phyloP scores from a whole-genome alignment of 2,888 invertebrate species.

The Stenodema calcarata region DNA sequence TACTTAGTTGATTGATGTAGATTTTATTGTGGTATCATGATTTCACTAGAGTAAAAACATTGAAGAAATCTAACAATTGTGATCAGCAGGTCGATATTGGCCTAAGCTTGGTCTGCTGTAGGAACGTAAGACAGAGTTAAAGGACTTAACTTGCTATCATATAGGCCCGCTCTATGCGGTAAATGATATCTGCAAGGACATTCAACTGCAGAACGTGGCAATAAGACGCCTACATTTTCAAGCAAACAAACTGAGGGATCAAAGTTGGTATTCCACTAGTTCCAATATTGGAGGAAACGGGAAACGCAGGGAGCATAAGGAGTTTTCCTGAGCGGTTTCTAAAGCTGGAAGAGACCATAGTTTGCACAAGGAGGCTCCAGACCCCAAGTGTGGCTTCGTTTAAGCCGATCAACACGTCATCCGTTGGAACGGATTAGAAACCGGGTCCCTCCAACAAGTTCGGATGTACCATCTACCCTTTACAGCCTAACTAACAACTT shows the following conservation, averaged over 20 bases:
- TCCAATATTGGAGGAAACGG: background rate
- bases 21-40: no score
- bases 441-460: slow-evolving; percentile 1
- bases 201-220: background rate
- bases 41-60: no score
- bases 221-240: background rate
- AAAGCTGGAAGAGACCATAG: slow-evolving; percentile 7
- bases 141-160: background rate
- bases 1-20: no score
- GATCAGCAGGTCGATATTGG: background rate
- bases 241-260: background rate
- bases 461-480: background rate
- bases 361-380: slow-evolving; percentile 36
- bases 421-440: slow-evolving; percentile 40
- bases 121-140: background rate
- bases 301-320: background rate
- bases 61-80: no score
- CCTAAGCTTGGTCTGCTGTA: background rate
- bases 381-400: slow-evolving; percentile 41
- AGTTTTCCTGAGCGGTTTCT: slow-evolving; percentile 17
- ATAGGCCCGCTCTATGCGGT: background rate
- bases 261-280: background rate
- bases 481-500: background rate
- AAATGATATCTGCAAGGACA: background rate
- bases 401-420: slow-evolving; percentile 46